Base-by-base conservation (phyloP, 2,888 invertebrate species). In the Stenodera caucasica region DNA sequence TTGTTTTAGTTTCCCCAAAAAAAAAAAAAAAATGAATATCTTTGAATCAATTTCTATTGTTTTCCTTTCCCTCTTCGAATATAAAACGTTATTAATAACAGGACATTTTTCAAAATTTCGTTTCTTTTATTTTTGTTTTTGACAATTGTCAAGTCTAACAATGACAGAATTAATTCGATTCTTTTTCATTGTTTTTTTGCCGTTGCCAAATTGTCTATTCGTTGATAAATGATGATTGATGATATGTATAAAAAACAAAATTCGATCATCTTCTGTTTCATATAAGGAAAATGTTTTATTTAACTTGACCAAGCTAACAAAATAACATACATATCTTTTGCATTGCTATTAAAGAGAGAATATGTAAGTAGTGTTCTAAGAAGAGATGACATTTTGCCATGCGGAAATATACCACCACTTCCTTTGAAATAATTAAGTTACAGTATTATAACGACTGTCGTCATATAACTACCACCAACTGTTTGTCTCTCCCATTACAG, bases 391-490 rank as follows among this genome's bases (percentile, higher is more conserved):
- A 26, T 40, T 55, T 60, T 50, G 50, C 33, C 45, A 45, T 55
- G 50, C 60, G 60, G 60, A 63, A 63, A 63, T 63, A 55, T 55
- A 60, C 40, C 53, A 57, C 49, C 63, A 57, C 59, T 57, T 55
- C 58, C 49, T 49, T 45, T 40, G 49, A 54, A 59, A 58, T 59
- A 58, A 64, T 58, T 60, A 60, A 64, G 64, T 64, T 64, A 55
- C n/a, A n/a, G n/a, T 12, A 55, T 40, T 60, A 54, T 63, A 60
- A 59, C 57, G 59, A 60, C 57, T 57, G 60, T 58, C 58, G 52
- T 35, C 50, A 45, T 32, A 54, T 59, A n/a, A n/a, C n/a, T 50
- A 56, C 35, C 23, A 51, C 56, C 56, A 37, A 15, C 15, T 56
- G 56, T 60, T 55, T 37, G 5, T 58, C 51, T 50, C 56, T 58